phyloP scores from a whole-genome alignment of 92 coral and sea anemone genomes.

The Palythoa grandis region DNA sequence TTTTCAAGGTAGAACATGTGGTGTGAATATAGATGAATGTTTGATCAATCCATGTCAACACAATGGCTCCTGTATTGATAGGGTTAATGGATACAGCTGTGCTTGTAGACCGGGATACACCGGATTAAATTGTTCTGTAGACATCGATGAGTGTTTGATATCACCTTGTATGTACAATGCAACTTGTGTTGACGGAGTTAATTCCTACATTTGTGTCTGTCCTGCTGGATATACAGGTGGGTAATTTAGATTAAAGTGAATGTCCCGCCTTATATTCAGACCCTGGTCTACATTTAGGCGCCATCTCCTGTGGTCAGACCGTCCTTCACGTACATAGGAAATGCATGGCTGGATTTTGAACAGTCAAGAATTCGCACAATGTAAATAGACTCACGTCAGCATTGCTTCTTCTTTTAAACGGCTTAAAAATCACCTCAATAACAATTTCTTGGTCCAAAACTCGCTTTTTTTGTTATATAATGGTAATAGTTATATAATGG shows the following conservation, averaged over 20 bases:
- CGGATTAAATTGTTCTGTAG: constrained; percentile 77
- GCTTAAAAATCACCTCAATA: no score
- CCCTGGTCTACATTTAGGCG: no score
- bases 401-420: no score
- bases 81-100: constrained; percentile 63
- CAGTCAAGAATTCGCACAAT: no score
- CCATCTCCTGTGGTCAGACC: no score
- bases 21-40: constrained; percentile 79
- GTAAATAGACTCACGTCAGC: no score
- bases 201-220: constrained; percentile 67
- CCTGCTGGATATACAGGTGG: constrained; percentile 71
- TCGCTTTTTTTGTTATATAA: no score
- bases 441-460: no score
- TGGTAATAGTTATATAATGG: no score
- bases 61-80: constrained; percentile 77
- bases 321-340: no score
- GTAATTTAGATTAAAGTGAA: background rate
- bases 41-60: constrained; percentile 66
- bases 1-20: constrained; percentile 79
- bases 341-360: no score
- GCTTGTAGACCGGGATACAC: constrained; percentile 72
- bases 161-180: constrained; percentile 67
- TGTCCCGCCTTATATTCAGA: background rate
- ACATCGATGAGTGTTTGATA: constrained; percentile 67
- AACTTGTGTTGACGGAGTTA: constrained; percentile 68